Percentiles rank a stretch among this genome's conserved stretches.
Conservation (phyloP, 2,113 vertebrate genomes). For the Sarotherodon lohbergeri region DNA sequence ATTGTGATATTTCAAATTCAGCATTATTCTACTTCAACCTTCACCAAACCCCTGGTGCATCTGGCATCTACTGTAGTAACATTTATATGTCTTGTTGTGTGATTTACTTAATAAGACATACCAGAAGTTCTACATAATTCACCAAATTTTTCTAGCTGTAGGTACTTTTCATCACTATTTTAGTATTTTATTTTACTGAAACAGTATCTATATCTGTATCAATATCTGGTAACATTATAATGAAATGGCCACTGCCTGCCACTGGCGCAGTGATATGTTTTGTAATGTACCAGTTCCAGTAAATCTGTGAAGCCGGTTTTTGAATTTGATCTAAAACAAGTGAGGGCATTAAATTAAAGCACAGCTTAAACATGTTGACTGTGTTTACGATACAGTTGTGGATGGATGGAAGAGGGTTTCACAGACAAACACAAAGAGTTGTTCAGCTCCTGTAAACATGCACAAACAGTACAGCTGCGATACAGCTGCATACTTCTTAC, state of each 20-base stretch:
- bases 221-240: neutral
- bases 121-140: neutral
- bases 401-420: neutral
- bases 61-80: neutral
- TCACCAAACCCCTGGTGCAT: neutral
- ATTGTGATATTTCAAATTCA: neutral
- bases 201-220: neutral
- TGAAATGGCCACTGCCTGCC: neutral
- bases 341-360: neutral
- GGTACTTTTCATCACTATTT: neutral
- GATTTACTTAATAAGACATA: neutral
- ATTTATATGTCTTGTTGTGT: neutral
- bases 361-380: neutral
- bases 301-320: neutral
- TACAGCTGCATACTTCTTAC: neutral
- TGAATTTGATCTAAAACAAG: neutral
- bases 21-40: neutral
- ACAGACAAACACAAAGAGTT: neutral
- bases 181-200: neutral
- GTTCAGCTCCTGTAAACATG: neutral
- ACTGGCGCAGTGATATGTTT: neutral
- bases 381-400: neutral
- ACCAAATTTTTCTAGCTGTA: neutral
- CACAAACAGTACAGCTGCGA: neutral
- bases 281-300: neutral